Conservation (phyloP, 53 echinoderm and acorn worm species). For the Echinometra lucunter region DNA sequence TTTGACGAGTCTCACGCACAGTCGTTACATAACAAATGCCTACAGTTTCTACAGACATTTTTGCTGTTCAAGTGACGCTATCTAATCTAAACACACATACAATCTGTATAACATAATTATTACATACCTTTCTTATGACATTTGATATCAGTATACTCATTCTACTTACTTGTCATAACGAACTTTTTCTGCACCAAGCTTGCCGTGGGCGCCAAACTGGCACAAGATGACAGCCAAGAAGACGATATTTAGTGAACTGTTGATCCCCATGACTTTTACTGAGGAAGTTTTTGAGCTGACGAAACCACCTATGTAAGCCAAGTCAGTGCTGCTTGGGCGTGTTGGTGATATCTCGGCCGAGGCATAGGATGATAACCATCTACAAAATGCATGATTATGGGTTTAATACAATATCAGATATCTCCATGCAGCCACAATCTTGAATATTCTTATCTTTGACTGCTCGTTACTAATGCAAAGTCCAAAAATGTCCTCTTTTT, state of each 20-base stretch:
- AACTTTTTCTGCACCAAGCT: not conserved
- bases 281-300: not conserved
- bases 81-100: not conserved
- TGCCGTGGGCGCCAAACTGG: slow-evolving; percentile 23
- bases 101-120: too few species aligned
- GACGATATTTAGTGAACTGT: not conserved
- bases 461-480: not conserved
- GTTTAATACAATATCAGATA: not conserved
- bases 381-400: too few species aligned
- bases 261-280: not conserved
- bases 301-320: not conserved
- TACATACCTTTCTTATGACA: too few species aligned
- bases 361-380: too few species aligned
- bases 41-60: not conserved
- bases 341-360: too few species aligned
- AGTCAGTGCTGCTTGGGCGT: not conserved
- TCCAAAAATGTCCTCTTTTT: not conserved
- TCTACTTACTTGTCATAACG: not conserved
- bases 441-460: not conserved
- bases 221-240: not conserved
- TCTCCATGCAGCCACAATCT: not conserved
- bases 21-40: not conserved
- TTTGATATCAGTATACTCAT: not conserved
- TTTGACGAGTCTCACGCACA: not conserved
- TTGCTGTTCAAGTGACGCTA: not conserved